Percentiles rank a stretch among this genome's conserved stretches.
phyloP scores from a whole-genome alignment of 2,797 vertebrate genomes.

The Tenualosa ilisha region DNA sequence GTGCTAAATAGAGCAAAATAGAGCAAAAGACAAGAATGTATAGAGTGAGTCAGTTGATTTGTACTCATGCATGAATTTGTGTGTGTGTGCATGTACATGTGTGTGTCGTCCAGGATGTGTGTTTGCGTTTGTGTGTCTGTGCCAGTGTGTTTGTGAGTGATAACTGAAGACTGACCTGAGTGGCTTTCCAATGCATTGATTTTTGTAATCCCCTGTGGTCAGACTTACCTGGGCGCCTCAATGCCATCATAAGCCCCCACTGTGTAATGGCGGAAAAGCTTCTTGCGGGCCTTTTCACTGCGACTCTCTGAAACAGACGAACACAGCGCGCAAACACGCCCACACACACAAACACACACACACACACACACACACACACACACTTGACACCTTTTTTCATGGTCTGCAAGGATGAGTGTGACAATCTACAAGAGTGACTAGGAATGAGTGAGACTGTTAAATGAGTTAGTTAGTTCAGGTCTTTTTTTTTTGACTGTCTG shows the following conservation, averaged over 20 bases:
- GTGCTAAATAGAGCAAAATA: not conserved
- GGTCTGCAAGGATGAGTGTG: not conserved
- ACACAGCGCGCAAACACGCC: constrained; percentile 10
- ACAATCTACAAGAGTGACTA: not conserved
- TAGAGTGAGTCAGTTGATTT: constrained; percentile 3
- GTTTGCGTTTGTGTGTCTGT: not conserved
- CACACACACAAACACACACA: constrained; percentile 39
- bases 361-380: not conserved
- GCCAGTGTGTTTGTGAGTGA: not conserved
- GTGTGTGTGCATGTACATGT: not conserved
- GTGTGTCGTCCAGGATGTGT: not conserved
- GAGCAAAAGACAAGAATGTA: not conserved
- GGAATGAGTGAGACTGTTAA: not conserved
- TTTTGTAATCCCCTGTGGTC: not conserved
- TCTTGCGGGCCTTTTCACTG: constrained; percentile 86
- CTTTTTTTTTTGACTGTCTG: not conserved
- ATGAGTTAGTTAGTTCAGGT: no score
- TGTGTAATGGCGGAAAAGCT: constrained; percentile 90
- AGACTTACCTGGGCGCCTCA: constrained; percentile 83
- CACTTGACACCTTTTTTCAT: not conserved
- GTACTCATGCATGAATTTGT: not conserved
- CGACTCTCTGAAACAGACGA: constrained; percentile 73
- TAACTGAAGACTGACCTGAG: not conserved
- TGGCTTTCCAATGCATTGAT: not conserved
- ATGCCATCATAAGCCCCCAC: constrained; percentile 91